Percentiles rank a stretch among this genome's conserved stretches.
Conservation (phyloP, 2,113 vertebrate genomes). For the Labeo catla region DNA sequence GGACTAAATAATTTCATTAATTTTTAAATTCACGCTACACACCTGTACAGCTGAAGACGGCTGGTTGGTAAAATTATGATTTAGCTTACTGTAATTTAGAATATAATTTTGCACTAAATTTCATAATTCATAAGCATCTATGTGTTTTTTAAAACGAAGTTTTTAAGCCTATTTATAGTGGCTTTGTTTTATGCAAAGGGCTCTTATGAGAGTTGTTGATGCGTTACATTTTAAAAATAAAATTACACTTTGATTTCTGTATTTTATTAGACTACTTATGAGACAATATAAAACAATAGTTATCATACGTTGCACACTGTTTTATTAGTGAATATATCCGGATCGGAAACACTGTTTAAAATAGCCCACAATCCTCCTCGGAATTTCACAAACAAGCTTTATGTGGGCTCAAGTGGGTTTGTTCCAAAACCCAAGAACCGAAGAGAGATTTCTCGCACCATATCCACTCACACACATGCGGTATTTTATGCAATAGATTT, state of each 20-base stretch:
- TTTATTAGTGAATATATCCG: neutral
- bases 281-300: neutral
- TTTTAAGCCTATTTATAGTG: neutral
- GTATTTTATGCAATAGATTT: slow-evolving; percentile 37
- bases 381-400: slow-evolving; percentile 9
- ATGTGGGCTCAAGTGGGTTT: neutral
- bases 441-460: slow-evolving; percentile 5
- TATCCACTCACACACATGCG: neutral
- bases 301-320: no score
- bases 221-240: neutral
- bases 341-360: neutral
- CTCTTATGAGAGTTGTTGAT: neutral
- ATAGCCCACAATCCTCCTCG: neutral
- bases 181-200: neutral
- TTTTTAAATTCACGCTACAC: neutral
- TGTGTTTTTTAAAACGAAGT: neutral
- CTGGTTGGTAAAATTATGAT: neutral
- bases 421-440: neutral
- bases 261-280: neutral
- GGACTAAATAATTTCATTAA: neutral
- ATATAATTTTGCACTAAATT: neutral
- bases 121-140: neutral
- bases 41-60: neutral
- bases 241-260: neutral
- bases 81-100: neutral